Evolutionary conservation across 2,888 invertebrate species (phyloP).

Genomic region (Rutpela maculata): DNA sequence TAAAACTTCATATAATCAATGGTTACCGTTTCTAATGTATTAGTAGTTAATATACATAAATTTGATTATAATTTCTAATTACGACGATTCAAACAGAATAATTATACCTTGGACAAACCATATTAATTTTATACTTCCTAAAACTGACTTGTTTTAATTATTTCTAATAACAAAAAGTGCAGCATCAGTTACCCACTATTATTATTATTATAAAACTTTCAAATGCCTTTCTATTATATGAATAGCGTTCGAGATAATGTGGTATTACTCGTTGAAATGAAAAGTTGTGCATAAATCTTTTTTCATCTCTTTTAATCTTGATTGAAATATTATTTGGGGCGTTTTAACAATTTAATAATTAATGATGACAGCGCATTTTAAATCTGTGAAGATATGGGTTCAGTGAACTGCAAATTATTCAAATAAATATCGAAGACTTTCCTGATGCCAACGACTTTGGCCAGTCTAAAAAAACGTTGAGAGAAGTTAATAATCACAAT

Average conservation of each 20-base stretch:
- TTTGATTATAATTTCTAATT: not conserved
- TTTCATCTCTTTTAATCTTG: not conserved
- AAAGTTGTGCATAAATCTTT: conserved; percentile 7
- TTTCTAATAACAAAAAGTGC: not conserved
- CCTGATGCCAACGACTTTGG: not conserved
- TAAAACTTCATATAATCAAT: no score
- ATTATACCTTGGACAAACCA: not conserved
- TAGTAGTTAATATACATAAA: not conserved
- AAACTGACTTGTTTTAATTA: not conserved
- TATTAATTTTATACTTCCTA: not conserved
- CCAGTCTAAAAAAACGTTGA: not conserved
- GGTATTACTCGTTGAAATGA: not conserved
- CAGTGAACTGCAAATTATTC: not conserved
- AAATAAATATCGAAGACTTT: not conserved
- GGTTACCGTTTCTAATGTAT: not conserved
- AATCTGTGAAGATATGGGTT: not conserved
- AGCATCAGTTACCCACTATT: not conserved
- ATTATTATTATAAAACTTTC: not conserved
- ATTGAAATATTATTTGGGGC: conserved; percentile 1
- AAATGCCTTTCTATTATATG: not conserved
- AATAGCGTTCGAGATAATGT: not conserved
- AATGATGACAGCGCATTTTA: not conserved
- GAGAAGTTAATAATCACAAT: not conserved
- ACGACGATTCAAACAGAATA: not conserved
- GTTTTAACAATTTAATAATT: not conserved